A percentile compares a stretch with the other conserved stretches of the same genome.
Evolutionary conservation across 1,140 invertebrate species (phyloP).

Genomic region (Rhopalosiphum maidis): DNA sequence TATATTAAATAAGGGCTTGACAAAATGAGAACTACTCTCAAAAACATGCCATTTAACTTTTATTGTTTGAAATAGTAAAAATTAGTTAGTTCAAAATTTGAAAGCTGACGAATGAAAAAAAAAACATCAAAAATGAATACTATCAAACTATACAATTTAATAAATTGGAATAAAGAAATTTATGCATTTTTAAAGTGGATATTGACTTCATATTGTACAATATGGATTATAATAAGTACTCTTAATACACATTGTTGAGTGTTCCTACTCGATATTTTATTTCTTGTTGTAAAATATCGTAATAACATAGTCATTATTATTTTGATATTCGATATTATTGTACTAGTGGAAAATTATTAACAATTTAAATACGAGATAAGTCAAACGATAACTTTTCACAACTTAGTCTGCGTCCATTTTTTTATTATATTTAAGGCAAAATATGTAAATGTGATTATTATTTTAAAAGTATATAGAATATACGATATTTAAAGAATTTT

Average conservation of each 20-base stretch:
- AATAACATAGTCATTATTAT: background rate
- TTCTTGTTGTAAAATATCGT: background rate
- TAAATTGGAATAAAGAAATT: background rate
- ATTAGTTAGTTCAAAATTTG: background rate
- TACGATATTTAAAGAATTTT: too few relatives aligned
- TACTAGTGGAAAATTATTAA: too few relatives aligned
- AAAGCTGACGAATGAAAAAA: background rate
- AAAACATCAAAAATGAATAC: background rate
- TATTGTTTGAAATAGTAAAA: background rate
- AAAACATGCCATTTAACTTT: background rate
- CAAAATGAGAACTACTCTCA: background rate
- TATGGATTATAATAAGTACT: background rate
- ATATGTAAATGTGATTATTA: too few relatives aligned
- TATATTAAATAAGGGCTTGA: background rate
- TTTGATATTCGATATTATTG: too few relatives aligned
- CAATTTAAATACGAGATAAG: too few relatives aligned
- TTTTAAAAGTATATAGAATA: too few relatives aligned
- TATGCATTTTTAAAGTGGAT: background rate
- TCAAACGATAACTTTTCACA: too few relatives aligned
- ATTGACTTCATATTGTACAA: background rate
- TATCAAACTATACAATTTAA: background rate
- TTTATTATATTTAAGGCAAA: too few relatives aligned
- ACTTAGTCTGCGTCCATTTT: too few relatives aligned
- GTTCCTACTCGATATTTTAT: background rate
- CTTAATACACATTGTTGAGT: too few relatives aligned